Percentiles rank a stretch among this genome's conserved stretches.
Evolutionary conservation across 2,888 invertebrate species (phyloP).

Genomic region (Antheraea assamensis): DNA sequence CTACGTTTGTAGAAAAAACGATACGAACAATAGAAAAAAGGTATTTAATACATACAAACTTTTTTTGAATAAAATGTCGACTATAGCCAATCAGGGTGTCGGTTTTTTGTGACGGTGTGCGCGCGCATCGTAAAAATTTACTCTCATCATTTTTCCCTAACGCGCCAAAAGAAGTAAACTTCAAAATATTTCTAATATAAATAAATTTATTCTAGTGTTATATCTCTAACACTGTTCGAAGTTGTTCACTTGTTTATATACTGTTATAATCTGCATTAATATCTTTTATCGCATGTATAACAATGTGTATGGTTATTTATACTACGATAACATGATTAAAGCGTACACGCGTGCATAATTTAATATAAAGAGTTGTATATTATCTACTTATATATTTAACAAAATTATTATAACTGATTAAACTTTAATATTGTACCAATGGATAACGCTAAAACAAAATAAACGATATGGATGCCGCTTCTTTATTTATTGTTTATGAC

Average conservation of each 20-base stretch:
- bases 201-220: constrained; percentile 72
- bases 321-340: constrained; percentile 65
- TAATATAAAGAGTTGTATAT: constrained; percentile 78
- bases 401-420: constrained; percentile 69
- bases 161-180: too few species aligned
- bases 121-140: too few species aligned
- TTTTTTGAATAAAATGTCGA: too few species aligned
- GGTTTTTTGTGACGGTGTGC: too few species aligned
- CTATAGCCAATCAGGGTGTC: too few species aligned
- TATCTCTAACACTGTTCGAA: constrained; percentile 76
- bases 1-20: too few species aligned
- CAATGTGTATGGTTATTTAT: constrained; percentile 26
- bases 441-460: constrained; percentile 78
- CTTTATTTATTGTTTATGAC: constrained; percentile 69
- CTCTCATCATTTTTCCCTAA: too few species aligned
- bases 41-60: too few species aligned
- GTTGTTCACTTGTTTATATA: constrained; percentile 81
- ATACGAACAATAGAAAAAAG: too few species aligned
- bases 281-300: constrained; percentile 77
- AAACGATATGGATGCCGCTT: constrained; percentile 82
- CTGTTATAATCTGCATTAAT: constrained; percentile 79
- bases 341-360: constrained; percentile 76
- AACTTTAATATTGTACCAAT: constrained; percentile 81
- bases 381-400: constrained; percentile 63
- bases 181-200: constrained; percentile 78